Percentiles rank a stretch among this genome's conserved stretches.
These are phyloP conservation scores for Hirudinaria manillensis DNA, from an alignment of 2,888 invertebrate genomes.

Conservation along the genomic window DNA sequence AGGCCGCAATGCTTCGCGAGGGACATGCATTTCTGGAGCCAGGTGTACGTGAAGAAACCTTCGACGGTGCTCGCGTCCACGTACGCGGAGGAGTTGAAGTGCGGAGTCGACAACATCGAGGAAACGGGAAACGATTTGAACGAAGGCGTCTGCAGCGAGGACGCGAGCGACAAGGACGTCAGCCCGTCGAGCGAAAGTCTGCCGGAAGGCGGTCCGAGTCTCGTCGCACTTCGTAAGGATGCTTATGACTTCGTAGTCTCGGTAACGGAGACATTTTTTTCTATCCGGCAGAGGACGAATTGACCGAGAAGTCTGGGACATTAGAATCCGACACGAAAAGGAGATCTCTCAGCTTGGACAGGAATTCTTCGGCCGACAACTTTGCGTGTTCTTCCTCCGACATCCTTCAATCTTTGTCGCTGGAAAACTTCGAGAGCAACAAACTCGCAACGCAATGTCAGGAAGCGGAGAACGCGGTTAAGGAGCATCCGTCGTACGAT, in stretches of 20 bases:
- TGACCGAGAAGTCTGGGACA: too few species aligned
- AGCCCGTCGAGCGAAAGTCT: too few species aligned
- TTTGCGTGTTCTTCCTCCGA: too few species aligned
- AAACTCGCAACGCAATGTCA: background rate
- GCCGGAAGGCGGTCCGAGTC: background rate
- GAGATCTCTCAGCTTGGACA: background rate
- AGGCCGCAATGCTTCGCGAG: slow-evolving; percentile 80
- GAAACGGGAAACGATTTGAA: slow-evolving; percentile 21
- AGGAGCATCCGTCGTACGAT: background rate
- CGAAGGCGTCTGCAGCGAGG: background rate
- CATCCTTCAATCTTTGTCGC: slow-evolving; percentile 4
- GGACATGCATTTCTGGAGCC: slow-evolving; percentile 75
- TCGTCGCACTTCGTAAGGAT: background rate
- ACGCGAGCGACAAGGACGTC: background rate
- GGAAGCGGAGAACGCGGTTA: too few species aligned
- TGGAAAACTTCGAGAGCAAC: slow-evolving; percentile 9
- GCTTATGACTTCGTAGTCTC: too few species aligned
- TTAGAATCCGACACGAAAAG: background rate
- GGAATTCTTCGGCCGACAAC: background rate
- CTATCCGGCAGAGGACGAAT: too few species aligned
- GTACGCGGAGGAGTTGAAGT: background rate
- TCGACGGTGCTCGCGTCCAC: slow-evolving; percentile 17
- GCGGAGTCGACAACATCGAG: slow-evolving; percentile 17
- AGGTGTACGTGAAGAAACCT: slow-evolving; percentile 68
- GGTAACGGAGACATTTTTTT: too few species aligned